Conservation (phyloP, 1,140 invertebrate species). For the Melipona quadrifasciata region DNA sequence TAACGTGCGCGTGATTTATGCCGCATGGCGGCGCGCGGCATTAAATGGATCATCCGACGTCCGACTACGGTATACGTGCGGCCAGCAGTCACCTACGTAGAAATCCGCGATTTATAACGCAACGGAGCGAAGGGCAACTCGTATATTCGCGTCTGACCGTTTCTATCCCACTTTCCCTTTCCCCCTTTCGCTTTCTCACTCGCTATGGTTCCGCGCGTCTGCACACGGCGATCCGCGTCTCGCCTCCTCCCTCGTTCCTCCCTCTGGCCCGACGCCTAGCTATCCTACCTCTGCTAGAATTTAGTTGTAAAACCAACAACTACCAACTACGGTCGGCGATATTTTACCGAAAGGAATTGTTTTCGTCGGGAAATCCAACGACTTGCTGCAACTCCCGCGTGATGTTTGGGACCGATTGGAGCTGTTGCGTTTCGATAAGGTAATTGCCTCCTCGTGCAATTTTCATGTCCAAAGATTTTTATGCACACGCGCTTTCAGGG, state of each 20-base stretch:
- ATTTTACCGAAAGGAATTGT: neutral
- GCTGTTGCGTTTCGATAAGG: too few relatives aligned
- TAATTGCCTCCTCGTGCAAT: too few relatives aligned
- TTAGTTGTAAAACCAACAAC: too few relatives aligned
- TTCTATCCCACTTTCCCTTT: constrained; percentile 48
- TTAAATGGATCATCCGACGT: constrained; percentile 71
- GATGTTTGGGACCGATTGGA: neutral
- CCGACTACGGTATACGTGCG: constrained; percentile 64
- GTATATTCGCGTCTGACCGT: constrained; percentile 53
- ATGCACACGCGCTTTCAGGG: too few relatives aligned
- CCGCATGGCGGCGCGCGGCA: constrained; percentile 65
- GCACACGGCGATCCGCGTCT: neutral
- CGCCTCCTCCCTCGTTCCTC: neutral
- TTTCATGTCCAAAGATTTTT: too few relatives aligned
- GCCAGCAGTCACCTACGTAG: constrained; percentile 67
- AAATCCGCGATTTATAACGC: constrained; percentile 70
- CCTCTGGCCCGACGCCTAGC: neutral
- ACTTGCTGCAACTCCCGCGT: accelerated
- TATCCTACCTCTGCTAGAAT: neutral
- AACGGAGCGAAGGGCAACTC: constrained; percentile 61
- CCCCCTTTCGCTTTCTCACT: constrained; percentile 42
- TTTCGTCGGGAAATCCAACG: neutral
- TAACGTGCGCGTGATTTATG: constrained; percentile 71
- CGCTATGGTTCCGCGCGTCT: constrained; percentile 24
- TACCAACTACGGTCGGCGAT: neutral